Evolutionary conservation across 2,888 invertebrate species (phyloP), one percentile per base, ranked within the genome.

Genomic region (Sycophila texana): DNA sequence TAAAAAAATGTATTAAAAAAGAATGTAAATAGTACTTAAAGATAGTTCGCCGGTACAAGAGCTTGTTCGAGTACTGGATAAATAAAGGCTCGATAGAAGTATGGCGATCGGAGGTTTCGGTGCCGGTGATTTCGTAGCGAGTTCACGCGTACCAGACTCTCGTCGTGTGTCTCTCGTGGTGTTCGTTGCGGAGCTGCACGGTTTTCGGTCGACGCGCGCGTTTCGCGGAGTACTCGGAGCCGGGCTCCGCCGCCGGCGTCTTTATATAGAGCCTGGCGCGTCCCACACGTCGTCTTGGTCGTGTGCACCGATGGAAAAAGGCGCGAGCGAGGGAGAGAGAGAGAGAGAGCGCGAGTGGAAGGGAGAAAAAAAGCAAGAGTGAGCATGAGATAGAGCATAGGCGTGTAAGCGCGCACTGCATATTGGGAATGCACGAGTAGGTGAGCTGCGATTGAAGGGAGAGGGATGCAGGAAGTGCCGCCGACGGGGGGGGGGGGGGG

Each of bases 211-310:
- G 51, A 47, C 63, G 57, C 51, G 63, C 65, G 70, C 73, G 76
- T 66, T 57, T 70, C 81, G 85, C 85, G 83, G 81, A 86, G 85
- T 82, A 86, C 86, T 86, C 84, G 84, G 82, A 82, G 75, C 83
- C 83, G 82, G 81, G 57, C 86, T 47, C 26, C 49, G 66, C 47
- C 53, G 60, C 73, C 82, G 82, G 80, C 74, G 80, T 82, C 82
- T 82, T 82, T 82, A 82, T 82, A 82, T 82, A 82, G 81, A 81
- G 73, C 77, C 20, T 30, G 30, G 53, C 70, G 75, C 76, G 67
- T 66, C 80, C 82, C 80, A 78, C 80, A 81, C 81, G 80, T 66
- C 67, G 77, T 55, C 57, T 39, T 39, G 39, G 68, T 73, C 76
- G 76, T 60, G 76, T 79, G 79, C 77, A 78, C 68, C 61, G 73